Base-by-base conservation (phyloP, 2,888 invertebrate genomes). In the Chironomus riparius region DNA sequence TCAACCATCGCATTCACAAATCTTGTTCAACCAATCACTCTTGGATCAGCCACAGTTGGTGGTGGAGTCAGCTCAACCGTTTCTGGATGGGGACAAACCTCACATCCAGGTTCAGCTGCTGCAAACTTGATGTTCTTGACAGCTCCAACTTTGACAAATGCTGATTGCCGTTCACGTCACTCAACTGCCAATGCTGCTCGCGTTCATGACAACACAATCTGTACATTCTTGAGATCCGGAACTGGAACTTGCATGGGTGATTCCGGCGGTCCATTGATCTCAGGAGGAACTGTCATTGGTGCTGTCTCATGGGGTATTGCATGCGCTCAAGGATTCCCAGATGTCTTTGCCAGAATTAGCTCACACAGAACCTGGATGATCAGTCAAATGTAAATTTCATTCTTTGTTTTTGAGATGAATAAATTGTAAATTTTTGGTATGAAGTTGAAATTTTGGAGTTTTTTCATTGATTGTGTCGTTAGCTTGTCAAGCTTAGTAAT, bases 221-320 rank as follows among this genome's bases (percentile, higher is more conserved):
- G 78, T 56, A 71, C 77, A 38, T 77, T 65, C 71, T 62, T 70
- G 48, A 48, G 65, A n/a, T n/a, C 61, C 7, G 76, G 76, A 56
- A 28, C 76, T 68, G 78, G 78, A 22, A 75, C 48, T 6, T 78
- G 78, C 70, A 76, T 74, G 38, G 78, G 77, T 21, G 77, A 69
- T 15, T 18, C 80, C 56, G 81, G 81, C n/a, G 80, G 81, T 12
- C 80, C 81, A 47, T 56, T 77, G 47, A 68, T 70, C 24, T 50
- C 47, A 38, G 77, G 77, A 15, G 38, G 62, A 18, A 68, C 71
- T 21, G 79, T 80, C 68, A 76, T 78, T 76, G 81, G 81, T 65
- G 76, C 80, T n/a, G 79, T 80, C 5, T 81, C 81, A 2, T 81
- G 80, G 80, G 81, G 80, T 65, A 78, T 78, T 61, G 79, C 80